Percentiles rank a stretch among this genome's conserved stretches.
These are phyloP conservation scores for Apeira syringaria DNA, from an alignment of 2,888 invertebrate species.

Conservation along the genomic window DNA sequence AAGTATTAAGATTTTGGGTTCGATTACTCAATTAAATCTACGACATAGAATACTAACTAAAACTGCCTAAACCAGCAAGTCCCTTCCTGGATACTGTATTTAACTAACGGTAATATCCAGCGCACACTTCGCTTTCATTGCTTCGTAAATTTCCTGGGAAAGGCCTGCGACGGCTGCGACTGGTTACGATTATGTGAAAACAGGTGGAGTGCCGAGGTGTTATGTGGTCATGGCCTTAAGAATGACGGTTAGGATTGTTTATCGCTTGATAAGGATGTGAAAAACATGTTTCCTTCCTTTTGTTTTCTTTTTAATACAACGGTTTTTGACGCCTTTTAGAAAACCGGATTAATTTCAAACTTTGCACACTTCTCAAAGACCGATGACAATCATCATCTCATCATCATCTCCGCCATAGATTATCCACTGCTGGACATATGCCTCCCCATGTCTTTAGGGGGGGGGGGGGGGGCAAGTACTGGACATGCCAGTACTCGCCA, in stretches of 20 bases:
- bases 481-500: too few species aligned
- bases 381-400: too few species aligned
- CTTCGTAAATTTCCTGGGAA: neutral
- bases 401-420: too few species aligned
- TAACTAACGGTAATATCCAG: constrained; percentile 5
- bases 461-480: too few species aligned
- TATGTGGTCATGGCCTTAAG: constrained; percentile 6
- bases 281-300: neutral
- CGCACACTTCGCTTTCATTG: constrained; percentile 10
- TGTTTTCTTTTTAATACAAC: too few species aligned
- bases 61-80: neutral
- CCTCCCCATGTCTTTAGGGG: too few species aligned
- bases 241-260: neutral
- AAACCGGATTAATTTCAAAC: too few species aligned
- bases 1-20: too few species aligned
- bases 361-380: too few species aligned
- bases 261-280: neutral
- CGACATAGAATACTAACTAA: neutral
- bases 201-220: constrained; percentile 2
- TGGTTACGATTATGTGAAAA: constrained; percentile 9
- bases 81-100: constrained; percentile 1
- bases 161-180: constrained; percentile 1
- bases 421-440: too few species aligned
- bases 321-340: too few species aligned
- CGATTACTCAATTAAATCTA: too few species aligned